Percentiles rank a stretch among this genome's conserved stretches.
Evolutionary conservation across 2,797 vertebrate genomes (phyloP).

Genomic region (Girardinus metallicus): DNA sequence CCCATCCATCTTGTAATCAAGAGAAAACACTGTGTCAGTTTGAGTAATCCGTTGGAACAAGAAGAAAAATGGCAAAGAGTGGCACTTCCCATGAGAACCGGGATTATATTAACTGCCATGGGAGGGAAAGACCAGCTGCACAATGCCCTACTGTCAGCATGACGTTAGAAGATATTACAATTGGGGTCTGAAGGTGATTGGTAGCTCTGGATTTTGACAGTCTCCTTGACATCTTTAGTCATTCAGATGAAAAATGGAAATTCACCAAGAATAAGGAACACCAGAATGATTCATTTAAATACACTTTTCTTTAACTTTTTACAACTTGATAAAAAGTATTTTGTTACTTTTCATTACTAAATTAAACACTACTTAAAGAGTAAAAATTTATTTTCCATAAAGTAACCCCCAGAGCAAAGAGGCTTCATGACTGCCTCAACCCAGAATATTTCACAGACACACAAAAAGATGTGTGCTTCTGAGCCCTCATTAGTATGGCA

Average conservation of each 20-base stretch:
- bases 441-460: conserved; percentile 15
- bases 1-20: conserved; percentile 52
- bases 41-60: conserved; percentile 25
- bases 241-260: background rate
- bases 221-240: background rate
- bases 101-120: background rate
- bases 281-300: background rate
- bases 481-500: conserved; percentile 16
- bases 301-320: background rate
- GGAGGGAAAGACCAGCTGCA: background rate
- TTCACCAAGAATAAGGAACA: background rate
- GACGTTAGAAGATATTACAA: conserved; percentile 1
- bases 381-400: conserved; percentile 20
- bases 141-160: conserved; percentile 7
- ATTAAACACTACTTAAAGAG: background rate
- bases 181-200: background rate
- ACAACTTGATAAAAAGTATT: background rate
- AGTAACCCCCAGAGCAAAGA: conserved; percentile 36
- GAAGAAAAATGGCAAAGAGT: conserved; percentile 10
- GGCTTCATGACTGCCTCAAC: conserved; percentile 7
- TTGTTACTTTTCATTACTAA: background rate
- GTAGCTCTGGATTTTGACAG: background rate
- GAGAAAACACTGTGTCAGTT: conserved; percentile 47
- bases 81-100: conserved; percentile 7
- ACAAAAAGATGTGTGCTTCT: conserved; percentile 1